Evolutionary conservation across 2,113 vertebrate species (phyloP), one percentile per base, ranked within the genome.

Genomic region (Cyanoderma ruficeps): DNA sequence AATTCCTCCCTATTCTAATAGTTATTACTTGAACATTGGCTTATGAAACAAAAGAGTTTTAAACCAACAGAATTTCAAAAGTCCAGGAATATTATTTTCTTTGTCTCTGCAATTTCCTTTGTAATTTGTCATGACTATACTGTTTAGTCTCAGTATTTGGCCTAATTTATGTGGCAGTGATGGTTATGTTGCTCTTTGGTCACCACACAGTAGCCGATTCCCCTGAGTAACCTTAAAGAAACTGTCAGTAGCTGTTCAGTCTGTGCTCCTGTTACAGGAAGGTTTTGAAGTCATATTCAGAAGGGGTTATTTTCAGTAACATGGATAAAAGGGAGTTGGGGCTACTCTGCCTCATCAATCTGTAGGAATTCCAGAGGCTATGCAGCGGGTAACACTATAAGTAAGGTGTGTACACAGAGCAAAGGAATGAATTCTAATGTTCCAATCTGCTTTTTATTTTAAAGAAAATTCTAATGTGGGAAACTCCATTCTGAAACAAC

Each of bases 151-250:
- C 17, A 4, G 24, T 37, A 14, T 50, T 67, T 63, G 19, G 31
- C 15, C 31, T 83, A 31, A 49, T 37, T 81, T 70, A 8, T 0
- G 0, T 41, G 41, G 20, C 23, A n/a, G 55, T 31, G 24, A 28
- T 53, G 17, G 10, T 17, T n/a, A 3, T 9, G 15, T 57, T 78
- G 24, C 31, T 52, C 46, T 88, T 70, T 42, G 8, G 16, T 83
- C 6, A 27, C 18, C 1, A 1, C 10, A 37, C 5, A 10, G 22
- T 42, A 42, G 20, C 22, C 3, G 1, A 52, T 47, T 83, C 12
- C 70, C 13, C 44, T 55, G 33, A 64, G 52, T 52, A 27, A 59
- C 3, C 11, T 17, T n/a, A 35, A 76, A 56, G 53, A 37, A 79
- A 83, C 12, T 6, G 14, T 75, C 13, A 39, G 9, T 24, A 50